A percentile compares a stretch with the other conserved stretches of the same genome.
Evolutionary conservation across 1,140 invertebrate species (phyloP).

Genomic region (Lepidurus packardi): DNA sequence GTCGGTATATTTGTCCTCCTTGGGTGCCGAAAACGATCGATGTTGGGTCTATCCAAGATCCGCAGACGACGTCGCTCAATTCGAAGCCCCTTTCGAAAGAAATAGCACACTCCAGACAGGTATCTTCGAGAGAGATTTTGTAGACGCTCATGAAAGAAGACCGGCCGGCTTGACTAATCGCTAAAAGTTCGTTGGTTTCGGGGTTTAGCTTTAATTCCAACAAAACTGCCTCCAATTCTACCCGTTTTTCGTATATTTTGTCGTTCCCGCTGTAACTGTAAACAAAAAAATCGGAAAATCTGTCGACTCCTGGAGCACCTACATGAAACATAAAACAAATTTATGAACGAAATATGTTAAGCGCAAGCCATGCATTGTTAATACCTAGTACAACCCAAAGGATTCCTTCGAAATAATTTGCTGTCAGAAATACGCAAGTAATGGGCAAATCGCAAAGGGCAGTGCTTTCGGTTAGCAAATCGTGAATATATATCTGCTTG

Average conservation of each 20-base stretch:
- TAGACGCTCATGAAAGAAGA: background rate
- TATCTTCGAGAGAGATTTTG: background rate
- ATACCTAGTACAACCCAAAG: background rate
- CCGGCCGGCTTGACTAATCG: background rate
- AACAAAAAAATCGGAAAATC: background rate
- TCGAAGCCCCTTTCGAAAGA: background rate
- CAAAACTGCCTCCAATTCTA: background rate
- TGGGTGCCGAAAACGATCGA: background rate
- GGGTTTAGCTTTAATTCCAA: background rate
- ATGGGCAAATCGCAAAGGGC: background rate
- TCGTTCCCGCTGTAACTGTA: background rate
- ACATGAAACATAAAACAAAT: background rate
- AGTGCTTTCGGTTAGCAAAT: background rate
- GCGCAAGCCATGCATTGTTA: background rate
- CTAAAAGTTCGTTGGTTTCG: background rate
- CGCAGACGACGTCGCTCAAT: background rate
- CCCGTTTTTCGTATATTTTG: background rate
- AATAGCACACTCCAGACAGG: background rate
- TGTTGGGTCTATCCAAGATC: background rate
- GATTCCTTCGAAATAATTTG: background rate
- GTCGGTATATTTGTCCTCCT: background rate
- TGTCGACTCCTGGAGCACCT: background rate
- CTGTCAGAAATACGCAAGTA: background rate
- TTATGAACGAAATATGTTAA: too few relatives aligned
- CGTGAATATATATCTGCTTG: background rate